Conservation (phyloP, 2,888 invertebrate genomes). For the Nematopogon swammerdamellus region DNA sequence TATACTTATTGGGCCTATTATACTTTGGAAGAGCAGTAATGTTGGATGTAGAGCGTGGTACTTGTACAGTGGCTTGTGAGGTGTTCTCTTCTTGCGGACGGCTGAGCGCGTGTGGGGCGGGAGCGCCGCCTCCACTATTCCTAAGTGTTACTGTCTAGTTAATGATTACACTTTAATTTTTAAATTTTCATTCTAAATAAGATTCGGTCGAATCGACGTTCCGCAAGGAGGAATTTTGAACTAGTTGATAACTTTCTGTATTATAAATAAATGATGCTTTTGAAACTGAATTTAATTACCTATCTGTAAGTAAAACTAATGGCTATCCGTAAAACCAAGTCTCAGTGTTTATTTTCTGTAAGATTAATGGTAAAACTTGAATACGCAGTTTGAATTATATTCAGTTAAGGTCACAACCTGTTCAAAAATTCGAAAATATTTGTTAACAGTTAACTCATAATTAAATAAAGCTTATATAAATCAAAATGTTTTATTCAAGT, state of each 20-base stretch:
- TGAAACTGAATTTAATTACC: slow-evolving; percentile 48
- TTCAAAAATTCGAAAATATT: slow-evolving; percentile 55
- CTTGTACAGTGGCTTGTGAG: neutral
- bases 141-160: neutral
- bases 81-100: neutral
- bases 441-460: slow-evolving; percentile 48
- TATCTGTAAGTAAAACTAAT: slow-evolving; percentile 53
- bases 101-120: too few relatives aligned
- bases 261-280: slow-evolving; percentile 51
- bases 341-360: slow-evolving; percentile 52
- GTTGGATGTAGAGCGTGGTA: neutral
- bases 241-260: slow-evolving; percentile 49
- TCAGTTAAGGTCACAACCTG: slow-evolving; percentile 57
- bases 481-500: neutral
- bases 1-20: neutral
- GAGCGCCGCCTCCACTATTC: neutral
- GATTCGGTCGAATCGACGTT: neutral
- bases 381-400: slow-evolving; percentile 50
- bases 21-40: neutral
- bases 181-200: neutral
- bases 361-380: slow-evolving; percentile 40
- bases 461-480: slow-evolving; percentile 58
- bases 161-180: neutral
- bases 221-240: neutral
- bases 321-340: slow-evolving; percentile 52